These are phyloP conservation scores for Strix uralensis DNA, from an alignment of 2,113 vertebrate genomes.

Conservation along the genomic window DNA sequence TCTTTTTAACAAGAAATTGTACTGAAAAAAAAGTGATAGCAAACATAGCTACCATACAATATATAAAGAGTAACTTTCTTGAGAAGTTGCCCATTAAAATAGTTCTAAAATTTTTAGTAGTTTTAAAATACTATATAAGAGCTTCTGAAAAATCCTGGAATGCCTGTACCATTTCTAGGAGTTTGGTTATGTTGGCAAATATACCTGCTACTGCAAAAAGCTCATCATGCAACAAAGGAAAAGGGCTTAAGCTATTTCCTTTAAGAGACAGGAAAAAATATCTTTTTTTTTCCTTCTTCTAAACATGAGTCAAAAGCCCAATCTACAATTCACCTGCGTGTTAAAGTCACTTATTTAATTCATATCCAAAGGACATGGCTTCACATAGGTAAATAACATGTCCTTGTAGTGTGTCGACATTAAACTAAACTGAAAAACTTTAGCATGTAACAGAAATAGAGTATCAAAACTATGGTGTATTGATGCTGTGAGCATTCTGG, in stretches of 20 bases:
- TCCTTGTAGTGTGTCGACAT: not conserved
- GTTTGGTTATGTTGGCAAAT: not conserved
- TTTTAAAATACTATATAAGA: not conserved
- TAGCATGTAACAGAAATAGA: not conserved
- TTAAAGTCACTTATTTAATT: not conserved
- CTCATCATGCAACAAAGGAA: not conserved
- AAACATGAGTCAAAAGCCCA: not conserved
- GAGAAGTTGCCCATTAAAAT: not conserved
- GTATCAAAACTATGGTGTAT: not conserved
- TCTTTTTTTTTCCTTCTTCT: not conserved
- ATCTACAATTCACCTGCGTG: not conserved
- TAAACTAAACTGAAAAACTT: not conserved
- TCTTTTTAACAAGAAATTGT: not conserved
- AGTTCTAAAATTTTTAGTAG: not conserved
- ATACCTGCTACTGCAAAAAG: not conserved
- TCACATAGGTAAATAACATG: not conserved
- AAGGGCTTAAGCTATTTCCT: not conserved
- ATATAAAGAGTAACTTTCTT: not conserved
- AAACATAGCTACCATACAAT: not conserved
- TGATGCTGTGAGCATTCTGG: not conserved
- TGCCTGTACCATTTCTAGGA: not conserved
- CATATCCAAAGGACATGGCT: not conserved
- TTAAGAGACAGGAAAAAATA: not conserved
- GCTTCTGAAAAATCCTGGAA: not conserved
- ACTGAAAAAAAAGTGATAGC: not conserved